Evolutionary conservation across 2,888 invertebrate genomes (phyloP).

Genomic region (Dynastes tityus): DNA sequence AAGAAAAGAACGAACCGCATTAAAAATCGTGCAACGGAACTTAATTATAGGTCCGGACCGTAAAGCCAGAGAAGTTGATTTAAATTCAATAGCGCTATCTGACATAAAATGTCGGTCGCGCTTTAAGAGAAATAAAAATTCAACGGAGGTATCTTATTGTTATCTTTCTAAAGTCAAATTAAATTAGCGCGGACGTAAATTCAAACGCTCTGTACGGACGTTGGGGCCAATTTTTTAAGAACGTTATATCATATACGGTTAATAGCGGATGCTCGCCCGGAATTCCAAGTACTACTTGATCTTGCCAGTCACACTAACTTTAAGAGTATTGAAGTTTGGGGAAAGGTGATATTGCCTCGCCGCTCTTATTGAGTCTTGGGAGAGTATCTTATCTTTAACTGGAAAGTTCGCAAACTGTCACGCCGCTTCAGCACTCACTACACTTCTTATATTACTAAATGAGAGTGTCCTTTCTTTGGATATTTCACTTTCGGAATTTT

Average conservation of each 20-base stretch:
- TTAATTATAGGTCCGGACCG: slow-evolving; percentile 14
- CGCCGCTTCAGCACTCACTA: slow-evolving; percentile 5
- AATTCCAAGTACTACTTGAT: slow-evolving; percentile 49
- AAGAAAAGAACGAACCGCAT: not conserved
- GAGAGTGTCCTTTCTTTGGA: slow-evolving; percentile 19
- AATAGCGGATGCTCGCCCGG: slow-evolving; percentile 41
- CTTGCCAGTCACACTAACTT: slow-evolving; percentile 49
- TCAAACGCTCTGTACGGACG: slow-evolving; percentile 20
- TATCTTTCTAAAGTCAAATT: slow-evolving; percentile 45
- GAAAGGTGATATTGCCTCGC: slow-evolving; percentile 43
- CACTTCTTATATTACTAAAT: slow-evolving; percentile 32
- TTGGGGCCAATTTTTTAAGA: slow-evolving; percentile 38
- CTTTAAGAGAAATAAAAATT: slow-evolving; percentile 33
- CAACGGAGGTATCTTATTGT: slow-evolving; percentile 41
- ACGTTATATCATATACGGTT: slow-evolving; percentile 49
- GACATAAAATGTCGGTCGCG: slow-evolving; percentile 5
- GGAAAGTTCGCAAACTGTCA: slow-evolving; percentile 43
- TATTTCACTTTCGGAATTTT: slow-evolving; percentile 21
- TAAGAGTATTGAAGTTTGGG: slow-evolving; percentile 50
- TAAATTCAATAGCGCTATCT: slow-evolving; percentile 15
- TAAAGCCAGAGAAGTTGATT: not conserved
- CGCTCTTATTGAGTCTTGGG: slow-evolving; percentile 41
- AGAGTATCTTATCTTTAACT: slow-evolving; percentile 36
- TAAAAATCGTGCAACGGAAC: not conserved
- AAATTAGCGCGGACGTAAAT: slow-evolving; percentile 43